Percentiles rank a stretch among this genome's conserved stretches.
Conservation (phyloP, 92 coral and sea anemone genomes). For the Ricordea florida region DNA sequence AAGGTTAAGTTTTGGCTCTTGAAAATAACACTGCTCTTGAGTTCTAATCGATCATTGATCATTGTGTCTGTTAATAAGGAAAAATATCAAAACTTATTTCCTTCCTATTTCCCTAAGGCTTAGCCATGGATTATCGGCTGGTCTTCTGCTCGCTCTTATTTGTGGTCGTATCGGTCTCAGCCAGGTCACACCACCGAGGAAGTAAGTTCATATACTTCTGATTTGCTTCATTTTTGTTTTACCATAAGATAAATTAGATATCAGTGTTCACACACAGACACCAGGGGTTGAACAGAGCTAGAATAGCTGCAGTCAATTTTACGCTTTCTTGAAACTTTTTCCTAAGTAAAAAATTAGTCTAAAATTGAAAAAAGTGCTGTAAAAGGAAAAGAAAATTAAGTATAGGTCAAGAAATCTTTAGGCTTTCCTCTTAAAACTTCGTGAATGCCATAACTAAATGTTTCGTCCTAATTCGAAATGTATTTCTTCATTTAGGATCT, state of each 20-base stretch:
- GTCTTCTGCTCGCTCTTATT: conserved; percentile 82
- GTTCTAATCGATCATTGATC: background rate
- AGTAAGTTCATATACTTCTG: conserved; percentile 36
- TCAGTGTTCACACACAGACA: background rate
- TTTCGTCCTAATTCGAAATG: too few species aligned
- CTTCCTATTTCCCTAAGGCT: conserved; percentile 31
- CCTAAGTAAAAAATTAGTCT: background rate
- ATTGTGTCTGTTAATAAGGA: background rate
- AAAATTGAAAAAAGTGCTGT: too few species aligned
- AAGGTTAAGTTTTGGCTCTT: background rate
- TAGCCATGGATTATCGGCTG: conserved; percentile 89
- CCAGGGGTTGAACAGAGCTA: background rate
- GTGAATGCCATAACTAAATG: too few species aligned
- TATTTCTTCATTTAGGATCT: too few species aligned
- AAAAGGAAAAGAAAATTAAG: too few species aligned
- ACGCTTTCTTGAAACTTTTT: background rate
- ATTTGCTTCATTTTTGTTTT: background rate
- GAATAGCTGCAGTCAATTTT: background rate
- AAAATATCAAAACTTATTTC: conserved; percentile 8
- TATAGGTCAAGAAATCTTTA: too few species aligned
- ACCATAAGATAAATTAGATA: background rate
- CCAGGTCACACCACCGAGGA: conserved; percentile 76
- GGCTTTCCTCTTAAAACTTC: too few species aligned
- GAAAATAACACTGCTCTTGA: background rate
- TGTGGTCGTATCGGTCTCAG: conserved; percentile 71